Base-by-base conservation (phyloP, 1,140 invertebrate species). In the Palaemon carinicauda region DNA sequence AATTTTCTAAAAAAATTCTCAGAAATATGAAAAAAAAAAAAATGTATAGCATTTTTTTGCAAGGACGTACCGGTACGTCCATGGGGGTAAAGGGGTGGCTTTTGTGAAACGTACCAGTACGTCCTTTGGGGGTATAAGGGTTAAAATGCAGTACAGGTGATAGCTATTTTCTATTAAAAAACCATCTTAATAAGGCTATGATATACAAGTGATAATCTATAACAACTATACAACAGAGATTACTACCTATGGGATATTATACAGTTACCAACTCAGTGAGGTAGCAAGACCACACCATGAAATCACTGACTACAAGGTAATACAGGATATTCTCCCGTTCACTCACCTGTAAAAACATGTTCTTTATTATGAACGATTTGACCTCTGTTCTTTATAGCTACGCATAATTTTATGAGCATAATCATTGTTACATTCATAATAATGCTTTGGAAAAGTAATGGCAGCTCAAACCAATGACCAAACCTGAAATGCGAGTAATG, bases 371-470 rank as follows among this genome's bases (percentile, higher is more conserved):
- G 93, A 65, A 97, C 94, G 29, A 94, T 92, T 91, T 97, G 95
- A 90, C 95, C 96, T 91, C 95, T 96, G 91, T 96, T 95, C 90
- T 94, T 95, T 81, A 98, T 95, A 91, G 93, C 94, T 33, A 99
- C 96, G 93, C 98, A 99, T 19, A 99, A 92, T 92, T 97, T 95
- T 88, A 99, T 96, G 96, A 99, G 97, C 29, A 95, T 93, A 91
- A 99, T 94, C 98, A 99, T 99, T 88, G 97, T 96, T 41, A 96
- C 91, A 91, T 98, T 98, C 98, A 99, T 99, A 33, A 99, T 94
- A 91, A 99, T 94, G 93, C 97, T 99, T 94, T 99, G 98, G 79
- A 98, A 93, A 82, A 99, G 93, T 88, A 99, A 92, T 87, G 98
- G 98, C 90, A 96, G 92, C 92, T 99, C 98, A 94, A 97, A 99